Evolutionary conservation across 2,797 vertebrate genomes (phyloP).

Genomic region (Ispidina picta): DNA sequence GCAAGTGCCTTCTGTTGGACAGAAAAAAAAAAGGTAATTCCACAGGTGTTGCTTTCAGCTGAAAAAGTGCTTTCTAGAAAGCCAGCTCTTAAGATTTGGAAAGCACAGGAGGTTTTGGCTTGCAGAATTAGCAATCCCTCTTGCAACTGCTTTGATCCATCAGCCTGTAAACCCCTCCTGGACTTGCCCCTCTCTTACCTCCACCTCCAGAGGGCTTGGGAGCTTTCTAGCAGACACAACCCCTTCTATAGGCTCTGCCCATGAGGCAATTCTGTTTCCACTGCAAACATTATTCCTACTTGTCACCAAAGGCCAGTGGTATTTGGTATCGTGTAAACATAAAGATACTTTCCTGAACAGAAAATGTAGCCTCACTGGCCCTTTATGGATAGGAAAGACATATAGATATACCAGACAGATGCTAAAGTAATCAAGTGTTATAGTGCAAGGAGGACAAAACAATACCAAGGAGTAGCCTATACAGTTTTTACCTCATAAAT

Average conservation of each 20-base stretch:
- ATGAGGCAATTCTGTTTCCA: neutral
- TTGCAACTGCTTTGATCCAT: neutral
- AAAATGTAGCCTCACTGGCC: neutral
- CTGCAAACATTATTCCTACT: neutral
- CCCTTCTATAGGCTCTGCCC: neutral
- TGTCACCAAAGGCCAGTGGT: neutral
- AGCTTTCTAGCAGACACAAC: neutral
- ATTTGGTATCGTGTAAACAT: neutral
- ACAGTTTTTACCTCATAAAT: constrained; percentile 36
- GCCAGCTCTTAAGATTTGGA: neutral
- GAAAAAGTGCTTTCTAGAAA: neutral
- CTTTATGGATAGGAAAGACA: neutral
- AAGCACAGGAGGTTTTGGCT: neutral
- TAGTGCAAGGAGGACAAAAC: constrained; percentile 45
- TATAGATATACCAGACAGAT: neutral
- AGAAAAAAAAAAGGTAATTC: neutral
- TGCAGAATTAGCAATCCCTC: neutral
- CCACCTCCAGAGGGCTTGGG: neutral
- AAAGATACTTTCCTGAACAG: neutral
- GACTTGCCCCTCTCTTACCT: neutral
- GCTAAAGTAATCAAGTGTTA: neutral
- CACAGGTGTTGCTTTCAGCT: neutral
- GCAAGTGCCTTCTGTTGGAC: neutral
- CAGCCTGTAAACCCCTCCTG: neutral
- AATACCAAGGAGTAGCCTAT: constrained; percentile 17